Percentiles rank a stretch among this genome's conserved stretches.
phyloP scores from a whole-genome alignment of 2,113 vertebrate species.

The Bos javanicus region DNA sequence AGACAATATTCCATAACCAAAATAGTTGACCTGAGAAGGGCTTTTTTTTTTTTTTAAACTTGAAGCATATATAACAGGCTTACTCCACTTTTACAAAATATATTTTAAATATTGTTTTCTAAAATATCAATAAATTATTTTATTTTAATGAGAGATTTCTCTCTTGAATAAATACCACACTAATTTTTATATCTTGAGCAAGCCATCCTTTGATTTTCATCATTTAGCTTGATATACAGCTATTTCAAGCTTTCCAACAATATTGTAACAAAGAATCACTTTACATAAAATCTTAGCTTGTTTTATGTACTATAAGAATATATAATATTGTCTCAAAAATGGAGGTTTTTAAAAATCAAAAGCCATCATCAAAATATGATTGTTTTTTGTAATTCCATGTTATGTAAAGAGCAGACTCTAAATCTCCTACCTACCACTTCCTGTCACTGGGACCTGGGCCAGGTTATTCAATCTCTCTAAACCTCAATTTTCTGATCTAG shows the following conservation, averaged over 20 bases:
- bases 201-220: conserved; percentile 5
- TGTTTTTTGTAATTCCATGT: not conserved
- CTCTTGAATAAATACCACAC: not conserved
- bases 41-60: not conserved
- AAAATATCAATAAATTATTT: conserved; percentile 55
- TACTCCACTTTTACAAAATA: conserved; percentile 47
- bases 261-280: not conserved
- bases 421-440: not conserved
- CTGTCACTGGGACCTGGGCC: not conserved
- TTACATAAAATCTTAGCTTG: not conserved
- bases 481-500: not conserved
- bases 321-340: not conserved
- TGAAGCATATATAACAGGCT: conserved; percentile 37
- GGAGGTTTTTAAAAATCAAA: not conserved
- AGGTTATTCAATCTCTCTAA: not conserved
- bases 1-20: conserved; percentile 1
- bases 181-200: not conserved
- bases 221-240: not conserved
- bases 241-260: not conserved
- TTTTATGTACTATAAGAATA: not conserved
- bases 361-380: not conserved
- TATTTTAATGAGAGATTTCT: not conserved
- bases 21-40: not conserved
- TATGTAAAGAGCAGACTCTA: not conserved
- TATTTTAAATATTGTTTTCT: conserved; percentile 49